phyloP scores from a whole-genome alignment of 1,140 invertebrate genomes.

The Radopholus similis region DNA sequence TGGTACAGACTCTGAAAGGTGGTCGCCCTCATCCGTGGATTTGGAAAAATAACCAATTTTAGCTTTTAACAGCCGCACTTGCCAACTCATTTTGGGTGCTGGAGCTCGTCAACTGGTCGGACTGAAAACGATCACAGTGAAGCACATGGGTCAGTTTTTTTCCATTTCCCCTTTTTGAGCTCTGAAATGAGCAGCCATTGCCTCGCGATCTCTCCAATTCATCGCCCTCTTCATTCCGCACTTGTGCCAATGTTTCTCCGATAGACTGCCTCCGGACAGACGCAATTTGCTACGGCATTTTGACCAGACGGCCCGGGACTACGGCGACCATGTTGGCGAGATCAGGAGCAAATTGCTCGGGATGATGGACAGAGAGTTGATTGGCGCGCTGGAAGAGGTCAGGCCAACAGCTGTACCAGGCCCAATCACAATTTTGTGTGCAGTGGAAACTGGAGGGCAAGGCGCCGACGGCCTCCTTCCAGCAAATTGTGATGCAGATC shows the following conservation, averaged over 20 bases:
- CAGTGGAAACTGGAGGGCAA: conserved; percentile 88
- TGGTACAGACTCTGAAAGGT: conserved; percentile 78
- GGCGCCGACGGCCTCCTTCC: conserved; percentile 84
- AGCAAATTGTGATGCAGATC: conserved; percentile 80
- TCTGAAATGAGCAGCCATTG: conserved; percentile 63
- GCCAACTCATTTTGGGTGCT: conserved; percentile 87
- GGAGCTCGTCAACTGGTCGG: conserved; percentile 88
- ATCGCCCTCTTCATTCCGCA: conserved; percentile 66
- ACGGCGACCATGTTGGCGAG: conserved; percentile 81
- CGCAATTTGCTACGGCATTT: conserved; percentile 64
- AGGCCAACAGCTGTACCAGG: conserved; percentile 42
- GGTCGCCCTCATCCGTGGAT: too few species aligned
- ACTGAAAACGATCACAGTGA: conserved; percentile 90
- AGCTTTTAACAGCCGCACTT: conserved; percentile 86
- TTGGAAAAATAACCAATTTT: too few species aligned
- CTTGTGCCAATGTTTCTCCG: conserved; percentile 63
- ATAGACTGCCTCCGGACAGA: conserved; percentile 61
- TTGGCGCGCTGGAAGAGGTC: conserved; percentile 42
- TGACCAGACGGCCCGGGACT: conserved; percentile 71
- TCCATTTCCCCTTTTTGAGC: neutral
- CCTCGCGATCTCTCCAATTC: conserved; percentile 76
- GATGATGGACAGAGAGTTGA: conserved; percentile 70
- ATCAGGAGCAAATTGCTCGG: conserved; percentile 83
- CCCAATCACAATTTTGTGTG: conserved; percentile 20
- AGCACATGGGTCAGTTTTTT: conserved; percentile 68